Percentiles rank a stretch among this genome's conserved stretches.
Conservation (phyloP, 2,113 vertebrate genomes). For the Pagrus major region DNA sequence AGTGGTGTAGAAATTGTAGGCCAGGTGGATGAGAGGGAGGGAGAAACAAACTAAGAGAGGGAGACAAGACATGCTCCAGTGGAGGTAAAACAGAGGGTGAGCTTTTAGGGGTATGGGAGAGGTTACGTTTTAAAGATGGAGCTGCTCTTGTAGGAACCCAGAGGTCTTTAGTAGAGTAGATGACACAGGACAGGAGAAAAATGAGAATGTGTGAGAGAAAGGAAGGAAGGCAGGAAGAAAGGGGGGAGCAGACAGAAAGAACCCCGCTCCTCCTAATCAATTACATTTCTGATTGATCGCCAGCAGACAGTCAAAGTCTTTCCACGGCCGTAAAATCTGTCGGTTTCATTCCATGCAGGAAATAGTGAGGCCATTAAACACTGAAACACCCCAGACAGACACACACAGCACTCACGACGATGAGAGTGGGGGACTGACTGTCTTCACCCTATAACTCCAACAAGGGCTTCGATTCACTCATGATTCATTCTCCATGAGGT, state of each 20-base stretch:
- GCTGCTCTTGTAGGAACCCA: neutral
- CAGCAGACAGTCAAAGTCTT: conserved; percentile 54
- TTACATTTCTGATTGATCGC: conserved; percentile 71
- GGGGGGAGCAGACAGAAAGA: conserved; percentile 20
- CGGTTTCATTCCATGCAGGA: conserved; percentile 56
- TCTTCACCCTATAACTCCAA: conserved; percentile 9
- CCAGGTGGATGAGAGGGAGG: neutral
- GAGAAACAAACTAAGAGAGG: neutral
- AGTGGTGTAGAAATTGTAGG: conserved; percentile 5
- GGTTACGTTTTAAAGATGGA: neutral
- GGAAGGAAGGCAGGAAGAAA: neutral
- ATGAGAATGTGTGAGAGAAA: neutral
- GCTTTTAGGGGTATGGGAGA: neutral
- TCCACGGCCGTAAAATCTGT: conserved; percentile 59
- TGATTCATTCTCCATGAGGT: conserved; percentile 20
- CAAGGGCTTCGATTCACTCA: conserved; percentile 8
- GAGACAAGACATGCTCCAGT: neutral
- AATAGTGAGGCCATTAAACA: conserved; percentile 72
- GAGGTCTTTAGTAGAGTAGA: neutral
- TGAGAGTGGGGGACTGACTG: conserved; percentile 29
- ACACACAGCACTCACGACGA: conserved; percentile 59
- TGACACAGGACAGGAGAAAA: neutral
- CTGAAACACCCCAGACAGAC: conserved; percentile 64
- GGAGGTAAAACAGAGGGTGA: neutral
- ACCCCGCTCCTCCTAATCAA: conserved; percentile 66